Evolutionary conservation across 2,113 vertebrate genomes (phyloP).

Genomic region (Agelaius tricolor): DNA sequence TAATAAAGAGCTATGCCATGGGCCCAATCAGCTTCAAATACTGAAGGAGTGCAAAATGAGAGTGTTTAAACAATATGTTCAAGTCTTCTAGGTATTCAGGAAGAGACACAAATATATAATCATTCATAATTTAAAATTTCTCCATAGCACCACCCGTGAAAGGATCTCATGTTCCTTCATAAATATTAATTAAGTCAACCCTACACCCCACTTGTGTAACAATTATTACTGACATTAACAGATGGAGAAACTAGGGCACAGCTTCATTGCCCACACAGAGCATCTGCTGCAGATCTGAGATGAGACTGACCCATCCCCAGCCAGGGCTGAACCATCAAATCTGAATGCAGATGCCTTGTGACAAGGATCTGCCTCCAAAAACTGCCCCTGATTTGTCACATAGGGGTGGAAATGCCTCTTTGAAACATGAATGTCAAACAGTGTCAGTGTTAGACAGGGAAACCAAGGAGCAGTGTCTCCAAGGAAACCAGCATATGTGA

Average conservation of each 20-base stretch:
- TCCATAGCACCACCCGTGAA: background rate
- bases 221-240: conserved; percentile 2
- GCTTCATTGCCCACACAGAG: conserved; percentile 18
- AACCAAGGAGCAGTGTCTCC: background rate
- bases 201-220: background rate
- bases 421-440: background rate
- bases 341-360: background rate
- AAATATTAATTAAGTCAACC: conserved; percentile 33
- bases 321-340: background rate
- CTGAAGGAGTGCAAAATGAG: background rate
- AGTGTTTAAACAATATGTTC: background rate
- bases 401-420: background rate
- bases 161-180: background rate
- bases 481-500: background rate
- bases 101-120: background rate
- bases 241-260: conserved; percentile 42
- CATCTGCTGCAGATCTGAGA: conserved; percentile 1
- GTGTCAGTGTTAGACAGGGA: background rate
- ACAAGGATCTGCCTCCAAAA: background rate
- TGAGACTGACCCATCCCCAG: background rate
- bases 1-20: background rate
- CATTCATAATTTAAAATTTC: conserved; percentile 10
- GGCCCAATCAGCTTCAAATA: background rate
- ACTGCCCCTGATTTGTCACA: background rate
- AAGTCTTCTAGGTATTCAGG: background rate